A percentile compares a stretch with the other conserved stretches of the same genome.
Evolutionary conservation across 2,113 vertebrate species (phyloP).

Genomic region (Mustela lutreola): DNA sequence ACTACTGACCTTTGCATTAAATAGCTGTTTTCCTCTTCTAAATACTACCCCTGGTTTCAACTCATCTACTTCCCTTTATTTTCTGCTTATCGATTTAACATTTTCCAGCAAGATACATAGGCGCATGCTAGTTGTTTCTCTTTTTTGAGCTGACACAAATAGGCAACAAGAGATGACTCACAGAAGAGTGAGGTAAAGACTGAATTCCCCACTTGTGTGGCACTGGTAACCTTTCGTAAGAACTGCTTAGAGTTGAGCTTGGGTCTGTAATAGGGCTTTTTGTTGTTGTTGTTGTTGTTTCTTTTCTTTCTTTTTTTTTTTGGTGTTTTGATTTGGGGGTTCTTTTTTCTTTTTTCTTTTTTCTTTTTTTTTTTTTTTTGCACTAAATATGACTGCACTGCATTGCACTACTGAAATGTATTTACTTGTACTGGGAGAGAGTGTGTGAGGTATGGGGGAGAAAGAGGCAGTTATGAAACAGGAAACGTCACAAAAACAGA

Average conservation of each 20-base stretch:
- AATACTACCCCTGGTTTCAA: slow-evolving; percentile 71
- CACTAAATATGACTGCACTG: slow-evolving; percentile 91
- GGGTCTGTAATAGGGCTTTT: slow-evolving; percentile 86
- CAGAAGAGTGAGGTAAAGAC: slow-evolving; percentile 77
- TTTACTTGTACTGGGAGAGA: slow-evolving; percentile 84
- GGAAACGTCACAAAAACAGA: slow-evolving; percentile 69
- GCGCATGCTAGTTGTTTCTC: slow-evolving; percentile 70
- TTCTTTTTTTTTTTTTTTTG: slow-evolving; percentile 88
- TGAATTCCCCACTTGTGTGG: slow-evolving; percentile 82
- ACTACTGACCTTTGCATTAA: slow-evolving; percentile 88
- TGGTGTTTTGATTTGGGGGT: slow-evolving; percentile 79
- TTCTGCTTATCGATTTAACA: slow-evolving; percentile 69
- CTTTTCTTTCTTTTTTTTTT: slow-evolving; percentile 86
- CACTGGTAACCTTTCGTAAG: slow-evolving; percentile 81
- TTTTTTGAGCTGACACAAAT: slow-evolving; percentile 74
- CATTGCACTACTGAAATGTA: slow-evolving; percentile 92
- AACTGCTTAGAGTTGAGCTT: slow-evolving; percentile 85
- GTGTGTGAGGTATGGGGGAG: slow-evolving; percentile 79
- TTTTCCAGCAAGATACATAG: slow-evolving; percentile 56
- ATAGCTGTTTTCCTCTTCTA: slow-evolving; percentile 78
- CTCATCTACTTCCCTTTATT: slow-evolving; percentile 74
- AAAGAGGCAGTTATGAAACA: slow-evolving; percentile 71
- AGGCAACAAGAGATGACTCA: slow-evolving; percentile 80
- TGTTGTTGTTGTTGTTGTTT: too few species aligned
- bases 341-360: slow-evolving; percentile 42